Percentiles rank a stretch among this genome's conserved stretches.
Conservation (phyloP, 1,140 invertebrate species). For the Colletes latitarsis region DNA sequence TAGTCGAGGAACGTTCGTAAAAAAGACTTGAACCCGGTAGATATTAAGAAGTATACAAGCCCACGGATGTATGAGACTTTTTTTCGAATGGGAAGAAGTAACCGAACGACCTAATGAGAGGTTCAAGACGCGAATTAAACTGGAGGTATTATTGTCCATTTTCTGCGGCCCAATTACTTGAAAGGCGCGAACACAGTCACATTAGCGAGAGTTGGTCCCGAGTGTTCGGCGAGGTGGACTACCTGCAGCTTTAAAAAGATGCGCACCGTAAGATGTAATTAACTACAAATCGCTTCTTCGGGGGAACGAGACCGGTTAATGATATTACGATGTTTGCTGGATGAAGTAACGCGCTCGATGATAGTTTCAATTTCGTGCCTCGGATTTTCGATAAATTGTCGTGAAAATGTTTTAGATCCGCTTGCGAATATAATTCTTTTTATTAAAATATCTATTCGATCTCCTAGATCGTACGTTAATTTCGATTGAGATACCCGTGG, state of each 20-base stretch:
- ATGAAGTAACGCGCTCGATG: slow-evolving; percentile 9
- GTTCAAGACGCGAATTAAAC: slow-evolving; percentile 24
- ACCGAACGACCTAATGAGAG: neutral
- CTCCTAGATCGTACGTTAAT: neutral
- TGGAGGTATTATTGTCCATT: slow-evolving; percentile 1
- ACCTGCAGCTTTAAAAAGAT: slow-evolving; percentile 42
- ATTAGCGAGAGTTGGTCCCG: slow-evolving; percentile 12
- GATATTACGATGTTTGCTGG: slow-evolving; percentile 24
- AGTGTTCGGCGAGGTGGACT: slow-evolving; percentile 2
- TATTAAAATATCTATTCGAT: neutral
- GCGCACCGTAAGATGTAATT: slow-evolving; percentile 34
- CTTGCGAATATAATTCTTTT: neutral
- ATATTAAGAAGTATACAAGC: neutral
- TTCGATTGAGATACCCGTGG: neutral
- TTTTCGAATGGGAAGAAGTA: neutral
- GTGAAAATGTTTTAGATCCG: too few relatives aligned
- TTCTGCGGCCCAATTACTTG: slow-evolving; percentile 31
- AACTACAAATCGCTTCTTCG: slow-evolving; percentile 9
- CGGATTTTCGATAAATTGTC: neutral
- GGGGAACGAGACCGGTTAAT: slow-evolving; percentile 37
- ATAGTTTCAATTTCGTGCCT: neutral
- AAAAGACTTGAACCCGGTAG: too few relatives aligned
- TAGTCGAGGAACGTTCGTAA: neutral
- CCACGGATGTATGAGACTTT: slow-evolving; percentile 1
- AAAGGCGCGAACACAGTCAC: slow-evolving; percentile 31